Base-by-base conservation (phyloP, 1,140 invertebrate genomes). In the Batillaria attramentaria region DNA sequence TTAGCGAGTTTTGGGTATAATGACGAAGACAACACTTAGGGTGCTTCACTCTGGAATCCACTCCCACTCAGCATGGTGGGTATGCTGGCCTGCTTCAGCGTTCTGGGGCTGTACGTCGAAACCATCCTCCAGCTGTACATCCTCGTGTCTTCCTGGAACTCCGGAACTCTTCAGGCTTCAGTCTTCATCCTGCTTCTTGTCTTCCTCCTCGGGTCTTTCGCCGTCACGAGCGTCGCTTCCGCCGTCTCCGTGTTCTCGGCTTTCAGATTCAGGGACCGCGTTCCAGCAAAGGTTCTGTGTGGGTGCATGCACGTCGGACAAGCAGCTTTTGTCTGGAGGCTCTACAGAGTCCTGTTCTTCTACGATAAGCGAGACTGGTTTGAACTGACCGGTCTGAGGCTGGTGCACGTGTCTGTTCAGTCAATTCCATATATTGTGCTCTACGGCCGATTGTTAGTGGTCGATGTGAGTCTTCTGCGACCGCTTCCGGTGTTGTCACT, bases 241-340 rank as follows among this genome's bases (percentile, higher is more conserved):
- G 57, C 60, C 8, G 13, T 80, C n/a, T n/a, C 77, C 1, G 62
- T 46, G 0, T 57, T 77, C 24, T 65, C 28, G 37, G n/a, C 8
- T 10, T 70, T 18, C 35, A 13, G 33, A 20, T 39, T 35, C 16
- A 43, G 3, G 10, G 33, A 35, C 4, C 33, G 54, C 4, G 16
- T 0, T 0, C 42, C 41, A 3, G 54, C 28, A 24, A 57, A 37
- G 31, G 20, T 60, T 16, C 5, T 65, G 66, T 77, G 79, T 60
- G 37, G 37, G 1, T 66, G 42, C 3, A 8, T 72, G 10, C 79
- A 80, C 39, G 18, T n/a, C 4, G 24, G 24, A 2, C 79, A 80
- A 57, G 42, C 72, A 24, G 79, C 74, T 18, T 33, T 80, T 16
- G 16, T 62, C 1, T 80, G 79, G 79, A 35, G 79, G 20, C 18